These are phyloP conservation scores for Timema podura DNA, from an alignment of 2,888 invertebrate genomes.

Conservation along the genomic window DNA sequence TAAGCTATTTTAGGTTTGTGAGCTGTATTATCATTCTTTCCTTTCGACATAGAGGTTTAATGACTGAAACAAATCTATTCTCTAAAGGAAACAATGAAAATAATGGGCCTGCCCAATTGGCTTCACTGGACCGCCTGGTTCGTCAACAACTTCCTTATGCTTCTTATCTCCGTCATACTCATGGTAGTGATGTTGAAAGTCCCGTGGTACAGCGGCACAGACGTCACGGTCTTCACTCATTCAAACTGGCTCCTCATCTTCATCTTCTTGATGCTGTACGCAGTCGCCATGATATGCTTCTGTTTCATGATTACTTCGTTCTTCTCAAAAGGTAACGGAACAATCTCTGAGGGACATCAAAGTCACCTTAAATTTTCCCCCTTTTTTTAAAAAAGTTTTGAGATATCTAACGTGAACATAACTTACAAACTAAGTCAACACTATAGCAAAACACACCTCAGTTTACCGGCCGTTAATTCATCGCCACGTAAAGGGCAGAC, in stretches of 20 bases:
- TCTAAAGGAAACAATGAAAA: conserved; percentile 82
- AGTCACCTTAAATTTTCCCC: no score
- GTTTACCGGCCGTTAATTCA: no score
- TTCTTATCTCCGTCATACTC: conserved; percentile 51
- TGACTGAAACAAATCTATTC: conserved; percentile 1
- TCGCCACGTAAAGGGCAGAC: no score
- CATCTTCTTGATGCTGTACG: conserved; percentile 66
- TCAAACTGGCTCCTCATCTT: conserved; percentile 63
- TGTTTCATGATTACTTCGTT: conserved; percentile 76
- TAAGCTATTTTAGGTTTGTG: no score
- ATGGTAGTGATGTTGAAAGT: conserved; percentile 43
- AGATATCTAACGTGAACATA: no score
- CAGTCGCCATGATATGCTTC: conserved; percentile 67
- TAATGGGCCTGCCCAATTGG: conserved; percentile 83
- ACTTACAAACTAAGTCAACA: no score
- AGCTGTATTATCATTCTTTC: no score
- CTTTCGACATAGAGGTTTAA: no score
- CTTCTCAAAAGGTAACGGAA: conserved; percentile 66
- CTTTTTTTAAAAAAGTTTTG: no score
- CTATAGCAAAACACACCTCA: no score
- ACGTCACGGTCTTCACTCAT: conserved; percentile 63
- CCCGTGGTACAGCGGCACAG: conserved; percentile 50
- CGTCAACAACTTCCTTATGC: conserved; percentile 66
- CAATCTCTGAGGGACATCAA: no score
- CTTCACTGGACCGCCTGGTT: conserved; percentile 87